phyloP scores from a whole-genome alignment of 2,888 invertebrate genomes.

The Linhomoeus sp. region DNA sequence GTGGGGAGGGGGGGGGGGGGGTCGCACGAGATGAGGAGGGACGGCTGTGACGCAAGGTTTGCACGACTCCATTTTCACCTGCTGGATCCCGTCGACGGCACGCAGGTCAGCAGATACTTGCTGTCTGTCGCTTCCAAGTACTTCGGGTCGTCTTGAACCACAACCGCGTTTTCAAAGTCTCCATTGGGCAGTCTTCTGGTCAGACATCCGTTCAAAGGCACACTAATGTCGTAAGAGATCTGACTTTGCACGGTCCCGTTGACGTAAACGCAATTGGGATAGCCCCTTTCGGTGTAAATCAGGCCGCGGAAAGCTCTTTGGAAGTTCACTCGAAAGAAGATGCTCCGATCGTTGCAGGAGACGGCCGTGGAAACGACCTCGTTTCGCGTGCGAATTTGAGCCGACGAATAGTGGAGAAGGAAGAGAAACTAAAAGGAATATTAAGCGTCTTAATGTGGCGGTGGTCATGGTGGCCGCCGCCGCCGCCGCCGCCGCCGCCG shows the following conservation, averaged over 20 bases:
- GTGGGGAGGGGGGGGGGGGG: too few species aligned
- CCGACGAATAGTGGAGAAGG: too few species aligned
- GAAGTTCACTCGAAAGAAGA: conserved; percentile 5
- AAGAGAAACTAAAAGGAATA: too few species aligned
- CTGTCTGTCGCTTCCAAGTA: conserved; percentile 2
- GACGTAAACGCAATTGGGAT: conserved; percentile 2
- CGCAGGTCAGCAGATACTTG: conserved; percentile 6
- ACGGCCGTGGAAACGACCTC: too few species aligned
- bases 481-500: too few species aligned
- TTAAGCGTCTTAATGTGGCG: too few species aligned
- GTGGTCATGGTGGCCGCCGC: too few species aligned
- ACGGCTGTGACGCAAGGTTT: too few species aligned
- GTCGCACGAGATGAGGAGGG: too few species aligned
- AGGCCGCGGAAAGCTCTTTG: conserved; percentile 5
- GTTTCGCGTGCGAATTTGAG: too few species aligned
- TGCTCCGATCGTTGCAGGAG: conserved; percentile 2
- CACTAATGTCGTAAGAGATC: conserved; percentile 2
- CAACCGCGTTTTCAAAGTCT: conserved; percentile 4
- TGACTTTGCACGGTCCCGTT: neutral
- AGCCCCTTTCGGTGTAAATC: conserved; percentile 5
- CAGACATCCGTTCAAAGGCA: conserved; percentile 4
- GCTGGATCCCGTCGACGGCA: too few species aligned
- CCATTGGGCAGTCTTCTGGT: conserved; percentile 2
- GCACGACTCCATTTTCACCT: too few species aligned
- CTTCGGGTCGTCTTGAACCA: conserved; percentile 4